phyloP scores from a whole-genome alignment of 2,113 vertebrate genomes.

The Percina caprodes region DNA sequence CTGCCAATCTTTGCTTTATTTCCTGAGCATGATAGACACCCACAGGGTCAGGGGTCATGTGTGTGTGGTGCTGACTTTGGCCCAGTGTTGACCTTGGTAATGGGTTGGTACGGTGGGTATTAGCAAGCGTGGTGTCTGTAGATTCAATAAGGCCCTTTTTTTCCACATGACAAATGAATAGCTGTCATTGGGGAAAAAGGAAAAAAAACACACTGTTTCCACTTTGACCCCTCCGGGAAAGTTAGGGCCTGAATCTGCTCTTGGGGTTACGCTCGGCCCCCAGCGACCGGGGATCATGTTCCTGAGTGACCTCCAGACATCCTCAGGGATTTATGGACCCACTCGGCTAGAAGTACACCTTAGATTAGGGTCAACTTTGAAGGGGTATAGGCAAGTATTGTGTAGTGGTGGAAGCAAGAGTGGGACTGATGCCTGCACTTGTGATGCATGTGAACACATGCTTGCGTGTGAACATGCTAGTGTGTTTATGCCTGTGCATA shows the following conservation, averaged over 20 bases:
- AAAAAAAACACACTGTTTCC: conserved; percentile 63
- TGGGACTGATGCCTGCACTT: conserved; percentile 23
- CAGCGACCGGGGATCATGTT: conserved; percentile 63
- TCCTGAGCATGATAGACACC: conserved; percentile 74
- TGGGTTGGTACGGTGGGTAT: conserved; percentile 24
- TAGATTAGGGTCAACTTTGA: conserved; percentile 64
- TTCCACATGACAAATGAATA: conserved; percentile 69
- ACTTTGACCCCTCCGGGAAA: conserved; percentile 68
- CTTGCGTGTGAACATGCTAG: conserved; percentile 34
- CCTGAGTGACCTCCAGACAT: conserved; percentile 65
- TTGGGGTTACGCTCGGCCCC: conserved; percentile 45
- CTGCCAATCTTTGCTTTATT: conserved; percentile 70
- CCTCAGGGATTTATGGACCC: conserved; percentile 63
- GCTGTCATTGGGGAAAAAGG: conserved; percentile 28
- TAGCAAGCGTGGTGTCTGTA: conserved; percentile 29
- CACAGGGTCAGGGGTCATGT: conserved; percentile 61
- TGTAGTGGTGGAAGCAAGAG: conserved; percentile 14
- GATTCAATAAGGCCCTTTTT: conserved; percentile 43
- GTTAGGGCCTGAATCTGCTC: conserved; percentile 36
- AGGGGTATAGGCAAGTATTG: conserved; percentile 43
- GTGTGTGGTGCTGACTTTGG: conserved; percentile 73
- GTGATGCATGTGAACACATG: conserved; percentile 32
- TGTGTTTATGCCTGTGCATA: conserved; percentile 41
- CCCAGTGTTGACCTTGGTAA: conserved; percentile 70
- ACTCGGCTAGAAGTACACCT: conserved; percentile 31